Evolutionary conservation across 2,888 invertebrate genomes (phyloP), one percentile per base, ranked within the genome.

Genomic region (Acrobasis consociella): DNA sequence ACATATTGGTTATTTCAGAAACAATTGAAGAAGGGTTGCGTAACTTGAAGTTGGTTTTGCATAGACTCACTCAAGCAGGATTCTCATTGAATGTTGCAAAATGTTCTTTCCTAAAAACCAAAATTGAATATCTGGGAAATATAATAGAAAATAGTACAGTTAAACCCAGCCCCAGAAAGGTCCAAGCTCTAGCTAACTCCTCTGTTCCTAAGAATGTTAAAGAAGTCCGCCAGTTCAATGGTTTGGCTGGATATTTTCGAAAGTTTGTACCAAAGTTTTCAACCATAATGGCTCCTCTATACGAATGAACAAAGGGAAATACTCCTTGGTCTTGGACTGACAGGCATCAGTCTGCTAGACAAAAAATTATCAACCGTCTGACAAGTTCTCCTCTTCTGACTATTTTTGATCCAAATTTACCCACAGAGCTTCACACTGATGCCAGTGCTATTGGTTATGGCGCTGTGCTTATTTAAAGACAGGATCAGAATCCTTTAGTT

Each of bases 401-500:
- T 0, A 69, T 76, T 2, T 72, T 71, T 49, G 61, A 74, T 31
- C 72, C 65, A 0, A 60, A 67, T 0, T 10, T 59, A 0, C 69
- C 71, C 0, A 52, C 69, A 0, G 70, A 71, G 31, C 38, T 74
- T 0, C 69, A 72, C 11, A 71, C 70, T 0, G 74, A 74, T 46
- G 74, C 75, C 0, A 74, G 74, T n/a, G 42, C 67, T 2, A 64
- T 67, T 0, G 73, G 74, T 3, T 74, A 69, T 42, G 73, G 74
- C 0, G 72, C 72, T 0, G 64, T 76, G 0, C 60, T 74, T 0
- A 66, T 77, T 2, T 75, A 75, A 63, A 71, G 37, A 39, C 60
- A 61, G n/a, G 53, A 68, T 2, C 15, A 53, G 8, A 0, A 59
- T 0, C 72, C 66, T 0, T 69, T 70, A 9, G 72, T 72, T 0